phyloP scores from a whole-genome alignment of 2,797 vertebrate genomes.

The Galaxias olidus region DNA sequence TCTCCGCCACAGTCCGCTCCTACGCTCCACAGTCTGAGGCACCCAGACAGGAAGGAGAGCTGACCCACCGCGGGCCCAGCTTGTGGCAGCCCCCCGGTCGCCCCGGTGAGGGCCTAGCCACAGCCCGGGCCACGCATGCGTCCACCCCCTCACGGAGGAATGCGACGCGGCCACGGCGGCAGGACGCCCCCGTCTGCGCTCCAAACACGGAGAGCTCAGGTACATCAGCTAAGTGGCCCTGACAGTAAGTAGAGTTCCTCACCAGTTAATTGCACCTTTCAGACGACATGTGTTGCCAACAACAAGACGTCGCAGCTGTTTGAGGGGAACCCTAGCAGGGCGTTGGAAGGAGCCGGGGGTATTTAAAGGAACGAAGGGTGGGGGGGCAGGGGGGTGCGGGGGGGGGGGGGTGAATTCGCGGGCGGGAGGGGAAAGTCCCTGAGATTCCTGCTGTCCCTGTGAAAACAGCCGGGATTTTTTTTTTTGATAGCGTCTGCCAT shows the following conservation, averaged over 20 bases:
- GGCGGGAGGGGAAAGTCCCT: slow-evolving; percentile 77
- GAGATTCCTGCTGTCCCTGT: slow-evolving; percentile 77
- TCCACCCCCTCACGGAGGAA: slow-evolving; percentile 43
- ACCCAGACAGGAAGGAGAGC: no score
- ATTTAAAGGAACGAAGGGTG: slow-evolving; percentile 76
- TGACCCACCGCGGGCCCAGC: no score
- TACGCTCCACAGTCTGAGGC: no score
- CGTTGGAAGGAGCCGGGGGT: slow-evolving; percentile 66
- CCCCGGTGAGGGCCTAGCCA: slow-evolving; percentile 12
- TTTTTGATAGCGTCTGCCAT: slow-evolving; percentile 78
- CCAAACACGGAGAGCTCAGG: slow-evolving; percentile 58
- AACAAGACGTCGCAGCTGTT: slow-evolving; percentile 73
- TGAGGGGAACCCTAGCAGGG: slow-evolving; percentile 70
- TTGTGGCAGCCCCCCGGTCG: neutral
- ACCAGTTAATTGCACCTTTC: slow-evolving; percentile 70
- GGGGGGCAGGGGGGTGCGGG: slow-evolving; percentile 67
- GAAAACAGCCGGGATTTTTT: slow-evolving; percentile 78
- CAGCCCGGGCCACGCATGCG: slow-evolving; percentile 16
- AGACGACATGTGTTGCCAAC: slow-evolving; percentile 67
- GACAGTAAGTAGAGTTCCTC: slow-evolving; percentile 72
- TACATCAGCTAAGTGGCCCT: slow-evolving; percentile 63
- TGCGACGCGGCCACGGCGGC: slow-evolving; percentile 48
- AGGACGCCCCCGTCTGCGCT: slow-evolving; percentile 64
- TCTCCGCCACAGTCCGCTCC: no score
- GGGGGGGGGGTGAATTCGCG: slow-evolving; percentile 77